Base-by-base conservation (phyloP, 2,113 vertebrate species). In the Panthera tigris region DNA sequence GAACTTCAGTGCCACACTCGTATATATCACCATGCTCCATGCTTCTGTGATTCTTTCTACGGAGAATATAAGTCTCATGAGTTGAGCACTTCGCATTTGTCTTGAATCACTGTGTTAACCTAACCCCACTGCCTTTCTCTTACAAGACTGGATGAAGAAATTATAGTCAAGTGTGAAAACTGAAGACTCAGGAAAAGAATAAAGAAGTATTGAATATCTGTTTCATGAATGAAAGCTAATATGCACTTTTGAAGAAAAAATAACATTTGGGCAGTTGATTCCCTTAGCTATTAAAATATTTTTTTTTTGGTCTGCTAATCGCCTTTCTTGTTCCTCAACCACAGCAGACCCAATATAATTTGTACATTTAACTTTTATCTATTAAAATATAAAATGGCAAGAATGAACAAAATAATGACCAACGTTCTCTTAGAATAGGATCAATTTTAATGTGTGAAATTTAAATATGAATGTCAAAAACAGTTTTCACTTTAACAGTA, bases 51-150 rank as follows among this genome's bases (percentile, higher is more conserved):
- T 68, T 76, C 80, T 81, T 66, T 55, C 39, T 69, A 7, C 73
- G 80, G 76, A 41, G 45, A 95, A 25, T 73, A 36, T 96, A 94
- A 93, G 96, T 97, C 91, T 97, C 80, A 12, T 27, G 63, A 89
- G 97, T 92, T 69, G 81, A 11, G 41, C 12, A 33, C 7, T 96
- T 96, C 88, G 80, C 90, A 85, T 96, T 84, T 84, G 66, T 85
- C 76, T 97, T 90, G 95, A 95, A 48, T 95, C 94, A 91, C 52
- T 92, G 45, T 87, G 83, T 97, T 94, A 95, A 88, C 80, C 39
- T 95, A 88, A 96, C 80, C 50, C 66, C 15, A 7, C 45, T 50
- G 36, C 9, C 39, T 66, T 96, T 87, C n/a, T 36, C 31, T 85
- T 57, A 93, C 41, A 95, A 84, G 71, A 74, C 0, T 73, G 61